These are phyloP conservation scores for Morpho deidamia DNA, from an alignment of 2,888 invertebrate genomes.

Conservation along the genomic window DNA sequence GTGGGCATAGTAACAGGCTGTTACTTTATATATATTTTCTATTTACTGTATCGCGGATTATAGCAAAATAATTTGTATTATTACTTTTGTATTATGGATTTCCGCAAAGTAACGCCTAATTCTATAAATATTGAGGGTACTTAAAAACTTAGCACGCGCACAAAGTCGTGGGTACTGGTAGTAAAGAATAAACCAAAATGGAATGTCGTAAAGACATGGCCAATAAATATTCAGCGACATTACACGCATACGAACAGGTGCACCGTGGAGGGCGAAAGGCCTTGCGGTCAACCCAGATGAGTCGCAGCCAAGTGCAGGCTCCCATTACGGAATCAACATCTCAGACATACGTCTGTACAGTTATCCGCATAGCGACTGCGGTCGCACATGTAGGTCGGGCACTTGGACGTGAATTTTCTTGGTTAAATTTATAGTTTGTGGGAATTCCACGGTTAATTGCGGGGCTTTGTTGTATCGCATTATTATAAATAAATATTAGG, in stretches of 20 bases:
- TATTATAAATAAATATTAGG: no score
- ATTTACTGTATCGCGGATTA: no score
- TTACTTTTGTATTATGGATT: no score
- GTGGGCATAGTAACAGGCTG: no score
- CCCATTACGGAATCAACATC: constrained; percentile 37
- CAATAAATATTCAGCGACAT: constrained; percentile 20
- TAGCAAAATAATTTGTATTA: no score
- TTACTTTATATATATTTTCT: no score
- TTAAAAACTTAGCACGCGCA: background rate
- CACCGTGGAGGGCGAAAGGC: constrained; percentile 30
- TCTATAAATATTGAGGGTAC: no score
- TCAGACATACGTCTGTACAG: constrained; percentile 52
- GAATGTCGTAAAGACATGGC: background rate
- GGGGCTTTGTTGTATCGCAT: constrained; percentile 22
- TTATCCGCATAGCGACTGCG: constrained; percentile 60
- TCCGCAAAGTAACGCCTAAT: no score
- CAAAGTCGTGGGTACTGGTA: background rate
- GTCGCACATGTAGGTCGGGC: constrained; percentile 59
- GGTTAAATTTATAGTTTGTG: constrained; percentile 59
- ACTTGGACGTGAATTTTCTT: constrained; percentile 56
- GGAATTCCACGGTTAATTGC: constrained; percentile 54
- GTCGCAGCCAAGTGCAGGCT: constrained; percentile 35
- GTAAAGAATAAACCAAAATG: background rate
- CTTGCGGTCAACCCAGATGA: constrained; percentile 65
- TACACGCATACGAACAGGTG: constrained; percentile 31